These are phyloP conservation scores for Drosophila limbata DNA, from an alignment of 2,888 invertebrate genomes.

Conservation along the genomic window DNA sequence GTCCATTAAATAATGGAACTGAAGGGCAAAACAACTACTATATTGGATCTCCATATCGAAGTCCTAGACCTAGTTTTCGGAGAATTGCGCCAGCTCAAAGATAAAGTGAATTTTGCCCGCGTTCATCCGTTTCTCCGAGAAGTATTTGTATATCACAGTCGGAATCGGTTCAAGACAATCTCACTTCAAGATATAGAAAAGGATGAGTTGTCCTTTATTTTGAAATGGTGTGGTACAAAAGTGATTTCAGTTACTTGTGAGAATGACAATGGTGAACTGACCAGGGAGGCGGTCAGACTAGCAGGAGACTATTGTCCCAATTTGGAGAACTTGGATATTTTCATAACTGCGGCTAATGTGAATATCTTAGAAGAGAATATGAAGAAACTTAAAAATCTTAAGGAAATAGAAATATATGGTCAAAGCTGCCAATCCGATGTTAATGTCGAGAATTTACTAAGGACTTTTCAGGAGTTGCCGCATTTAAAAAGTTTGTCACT, in stretches of 20 bases:
- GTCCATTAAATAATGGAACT: not conserved
- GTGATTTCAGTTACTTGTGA: not conserved
- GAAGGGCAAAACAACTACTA: not conserved
- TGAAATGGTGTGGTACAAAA: not conserved
- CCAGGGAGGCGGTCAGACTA: not conserved
- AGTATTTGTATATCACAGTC: not conserved
- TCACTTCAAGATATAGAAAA: not conserved
- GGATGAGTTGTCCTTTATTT: not conserved
- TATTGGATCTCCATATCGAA: not conserved
- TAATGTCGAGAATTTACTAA: not conserved
- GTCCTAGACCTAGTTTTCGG: not conserved
- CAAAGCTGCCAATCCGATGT: not conserved
- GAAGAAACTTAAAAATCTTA: not conserved
- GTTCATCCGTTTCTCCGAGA: not conserved
- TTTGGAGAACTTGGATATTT: not conserved
- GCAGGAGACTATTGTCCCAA: conserved; percentile 1
- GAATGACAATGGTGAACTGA: not conserved
- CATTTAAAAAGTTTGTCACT: not conserved
- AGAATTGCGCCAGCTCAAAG: not conserved
- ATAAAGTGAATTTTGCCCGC: not conserved
- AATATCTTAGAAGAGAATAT: not conserved
- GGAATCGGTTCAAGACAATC: not conserved
- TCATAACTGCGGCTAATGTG: not conserved
- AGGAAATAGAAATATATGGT: not conserved
- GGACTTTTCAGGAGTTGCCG: not conserved